These are phyloP conservation scores for Coremacera marginata DNA, from an alignment of 2,888 invertebrate species.

Conservation along the genomic window DNA sequence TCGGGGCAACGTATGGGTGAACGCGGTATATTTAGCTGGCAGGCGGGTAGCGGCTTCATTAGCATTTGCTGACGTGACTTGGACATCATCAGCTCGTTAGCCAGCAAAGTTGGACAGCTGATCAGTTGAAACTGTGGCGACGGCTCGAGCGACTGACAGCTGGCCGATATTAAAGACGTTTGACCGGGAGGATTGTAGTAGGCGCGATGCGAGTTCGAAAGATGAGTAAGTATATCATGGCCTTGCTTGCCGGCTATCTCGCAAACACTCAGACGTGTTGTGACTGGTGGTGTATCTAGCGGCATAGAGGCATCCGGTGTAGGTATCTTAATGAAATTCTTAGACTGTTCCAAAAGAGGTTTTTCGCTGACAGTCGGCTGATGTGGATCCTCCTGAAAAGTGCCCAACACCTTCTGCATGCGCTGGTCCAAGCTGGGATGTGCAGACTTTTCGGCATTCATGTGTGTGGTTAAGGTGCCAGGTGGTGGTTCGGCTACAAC, in stretches of 20 bases:
- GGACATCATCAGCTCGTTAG: slow-evolving; percentile 36
- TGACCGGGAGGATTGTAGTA: slow-evolving; percentile 40
- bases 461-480: not conserved
- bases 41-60: slow-evolving; percentile 38
- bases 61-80: slow-evolving; percentile 33
- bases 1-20: slow-evolving; percentile 60
- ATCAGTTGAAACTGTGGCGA: slow-evolving; percentile 51
- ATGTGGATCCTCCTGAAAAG: slow-evolving; percentile 46
- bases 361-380: slow-evolving; percentile 20
- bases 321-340: slow-evolving; percentile 39
- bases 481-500: slow-evolving; percentile 22
- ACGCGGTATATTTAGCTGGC: slow-evolving; percentile 52
- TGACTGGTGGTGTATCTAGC: not conserved
- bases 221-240: slow-evolving; percentile 8
- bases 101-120: slow-evolving; percentile 44
- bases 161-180: not conserved
- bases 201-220: slow-evolving; percentile 47
- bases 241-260: slow-evolving; percentile 21
- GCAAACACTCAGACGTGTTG: not conserved
- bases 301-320: not conserved
- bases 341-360: slow-evolving; percentile 26
- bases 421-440: slow-evolving; percentile 45
- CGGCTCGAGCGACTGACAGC: slow-evolving; percentile 42
- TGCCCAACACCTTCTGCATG: slow-evolving; percentile 49
- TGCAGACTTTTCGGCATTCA: slow-evolving; percentile 30